These are phyloP conservation scores for Alloscopus bannaensis DNA, from an alignment of 2,888 invertebrate genomes.

Conservation along the genomic window DNA sequence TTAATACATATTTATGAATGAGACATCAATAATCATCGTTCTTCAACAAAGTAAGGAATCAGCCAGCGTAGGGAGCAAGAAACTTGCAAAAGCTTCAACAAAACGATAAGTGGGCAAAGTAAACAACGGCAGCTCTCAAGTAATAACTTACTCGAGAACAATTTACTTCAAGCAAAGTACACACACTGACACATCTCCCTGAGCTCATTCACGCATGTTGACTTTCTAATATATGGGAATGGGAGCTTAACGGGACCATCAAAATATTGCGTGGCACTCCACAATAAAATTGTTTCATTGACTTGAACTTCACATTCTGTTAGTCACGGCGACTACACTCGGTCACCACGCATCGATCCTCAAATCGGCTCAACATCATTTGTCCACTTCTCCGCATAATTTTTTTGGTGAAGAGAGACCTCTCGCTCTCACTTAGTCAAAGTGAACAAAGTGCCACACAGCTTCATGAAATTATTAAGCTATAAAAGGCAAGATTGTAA, in stretches of 20 bases:
- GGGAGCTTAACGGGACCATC: not conserved
- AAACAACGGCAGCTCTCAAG: not conserved
- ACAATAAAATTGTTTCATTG: not conserved
- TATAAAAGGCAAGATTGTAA: slow-evolving; percentile 26
- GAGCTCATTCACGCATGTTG: not conserved
- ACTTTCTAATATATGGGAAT: slow-evolving; percentile 9
- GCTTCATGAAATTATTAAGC: too few relatives aligned
- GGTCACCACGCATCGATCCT: too few relatives aligned
- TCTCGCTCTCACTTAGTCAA: too few relatives aligned
- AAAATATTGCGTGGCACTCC: not conserved
- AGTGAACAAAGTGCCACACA: too few relatives aligned
- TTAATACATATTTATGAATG: slow-evolving; percentile 49
- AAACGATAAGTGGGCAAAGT: not conserved
- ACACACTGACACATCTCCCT: too few relatives aligned
- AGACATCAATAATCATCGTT: slow-evolving; percentile 44
- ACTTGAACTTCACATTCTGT: not conserved
- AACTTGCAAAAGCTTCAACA: not conserved
- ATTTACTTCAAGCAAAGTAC: too few relatives aligned
- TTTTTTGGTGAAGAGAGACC: too few relatives aligned
- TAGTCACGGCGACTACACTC: not conserved
- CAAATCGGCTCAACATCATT: too few relatives aligned
- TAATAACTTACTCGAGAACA: not conserved
- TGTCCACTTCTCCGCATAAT: too few relatives aligned
- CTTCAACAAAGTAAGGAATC: too few relatives aligned
- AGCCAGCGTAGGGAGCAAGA: too few relatives aligned